These are phyloP conservation scores for Atherinosoma microstoma DNA, from an alignment of 2,797 vertebrate species.

Conservation along the genomic window DNA sequence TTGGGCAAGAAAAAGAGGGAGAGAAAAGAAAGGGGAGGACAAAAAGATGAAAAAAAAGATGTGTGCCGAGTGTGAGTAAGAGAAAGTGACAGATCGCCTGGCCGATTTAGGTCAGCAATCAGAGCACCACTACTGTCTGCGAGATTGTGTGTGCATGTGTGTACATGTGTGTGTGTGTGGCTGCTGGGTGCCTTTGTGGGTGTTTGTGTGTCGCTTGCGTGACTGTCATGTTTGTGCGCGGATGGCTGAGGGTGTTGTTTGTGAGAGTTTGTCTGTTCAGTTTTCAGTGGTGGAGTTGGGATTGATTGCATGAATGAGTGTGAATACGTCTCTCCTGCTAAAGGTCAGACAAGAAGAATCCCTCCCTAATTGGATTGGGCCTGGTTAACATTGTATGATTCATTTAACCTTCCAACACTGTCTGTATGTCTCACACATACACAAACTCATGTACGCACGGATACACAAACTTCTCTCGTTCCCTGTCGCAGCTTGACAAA, in stretches of 20 bases:
- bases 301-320: slow-evolving; percentile 65
- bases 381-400: slow-evolving; percentile 82
- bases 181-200: slow-evolving; percentile 16
- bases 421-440: slow-evolving; percentile 44
- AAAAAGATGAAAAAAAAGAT: slow-evolving; percentile 55
- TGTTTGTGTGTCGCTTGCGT: slow-evolving; percentile 38
- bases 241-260: slow-evolving; percentile 30
- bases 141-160: slow-evolving; percentile 57
- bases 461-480: slow-evolving; percentile 49
- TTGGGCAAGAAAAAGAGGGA: slow-evolving; percentile 35
- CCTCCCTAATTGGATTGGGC: slow-evolving; percentile 81
- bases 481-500: slow-evolving; percentile 60
- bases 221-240: slow-evolving; percentile 33
- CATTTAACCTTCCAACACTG: slow-evolving; percentile 76
- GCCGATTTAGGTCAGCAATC: slow-evolving; percentile 84
- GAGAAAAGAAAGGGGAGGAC: slow-evolving; percentile 36
- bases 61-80: slow-evolving; percentile 82
- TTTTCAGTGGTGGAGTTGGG: slow-evolving; percentile 20
- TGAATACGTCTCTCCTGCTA: slow-evolving; percentile 67
- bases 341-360: slow-evolving; percentile 82
- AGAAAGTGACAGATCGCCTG: slow-evolving; percentile 82
- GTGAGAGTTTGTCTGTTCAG: slow-evolving; percentile 23
- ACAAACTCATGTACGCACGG: slow-evolving; percentile 38
- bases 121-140: slow-evolving; percentile 72
- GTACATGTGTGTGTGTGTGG: slow-evolving; percentile 14